Conservation (phyloP, 2,113 vertebrate species). For the Condylura cristata region DNA sequence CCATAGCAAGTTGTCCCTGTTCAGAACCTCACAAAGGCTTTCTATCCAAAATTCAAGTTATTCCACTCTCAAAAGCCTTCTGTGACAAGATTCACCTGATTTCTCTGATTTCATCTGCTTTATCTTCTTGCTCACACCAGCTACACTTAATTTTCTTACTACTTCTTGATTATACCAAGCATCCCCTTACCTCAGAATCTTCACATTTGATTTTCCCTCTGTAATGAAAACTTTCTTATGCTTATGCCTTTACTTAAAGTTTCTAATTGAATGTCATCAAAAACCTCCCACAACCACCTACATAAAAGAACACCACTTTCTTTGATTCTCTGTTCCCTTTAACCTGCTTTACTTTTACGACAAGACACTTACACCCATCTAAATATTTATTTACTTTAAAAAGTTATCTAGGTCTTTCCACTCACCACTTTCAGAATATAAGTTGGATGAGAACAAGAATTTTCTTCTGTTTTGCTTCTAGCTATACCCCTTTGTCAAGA, state of each 20-base stretch:
- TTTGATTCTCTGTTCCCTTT: slow-evolving; percentile 18
- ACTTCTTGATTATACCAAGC: background rate
- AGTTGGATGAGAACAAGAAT: background rate
- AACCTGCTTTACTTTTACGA: background rate
- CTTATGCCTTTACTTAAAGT: background rate
- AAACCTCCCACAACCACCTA: background rate
- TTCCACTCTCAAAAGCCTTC: background rate
- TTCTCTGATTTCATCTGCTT: background rate
- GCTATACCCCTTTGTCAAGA: background rate
- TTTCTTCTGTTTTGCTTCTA: slow-evolving; percentile 26
- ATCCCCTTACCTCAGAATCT: background rate
- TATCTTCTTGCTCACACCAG: background rate
- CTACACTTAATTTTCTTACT: background rate
- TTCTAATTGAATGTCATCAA: background rate
- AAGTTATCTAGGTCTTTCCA: background rate
- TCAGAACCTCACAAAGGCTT: slow-evolving; percentile 25
- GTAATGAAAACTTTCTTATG: background rate
- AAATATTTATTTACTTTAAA: slow-evolving; percentile 30
- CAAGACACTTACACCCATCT: background rate
- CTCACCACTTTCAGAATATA: background rate
- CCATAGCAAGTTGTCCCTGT: background rate
- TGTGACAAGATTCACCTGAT: background rate
- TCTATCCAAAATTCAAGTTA: background rate
- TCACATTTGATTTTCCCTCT: background rate
- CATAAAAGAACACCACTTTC: background rate